These are phyloP conservation scores for Urophycis tenuis DNA, from an alignment of 2,797 vertebrate species.

Conservation along the genomic window DNA sequence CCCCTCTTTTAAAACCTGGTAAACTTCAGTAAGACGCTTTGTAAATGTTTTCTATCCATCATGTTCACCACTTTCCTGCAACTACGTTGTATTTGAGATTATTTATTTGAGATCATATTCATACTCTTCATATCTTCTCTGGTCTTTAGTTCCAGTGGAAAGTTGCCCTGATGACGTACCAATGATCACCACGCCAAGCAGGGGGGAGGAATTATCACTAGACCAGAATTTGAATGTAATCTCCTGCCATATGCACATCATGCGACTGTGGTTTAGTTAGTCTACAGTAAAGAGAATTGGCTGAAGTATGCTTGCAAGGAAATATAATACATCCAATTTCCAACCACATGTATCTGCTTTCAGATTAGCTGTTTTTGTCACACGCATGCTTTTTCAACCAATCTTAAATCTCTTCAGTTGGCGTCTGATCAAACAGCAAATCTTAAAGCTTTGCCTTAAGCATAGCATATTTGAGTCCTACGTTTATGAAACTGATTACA, in stretches of 20 bases:
- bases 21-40: background rate
- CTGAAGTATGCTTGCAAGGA: background rate
- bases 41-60: background rate
- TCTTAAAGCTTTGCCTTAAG: no score
- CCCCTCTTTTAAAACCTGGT: no score
- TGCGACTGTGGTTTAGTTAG: background rate
- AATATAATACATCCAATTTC: background rate
- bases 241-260: background rate
- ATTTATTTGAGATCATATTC: background rate
- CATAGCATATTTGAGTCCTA: no score
- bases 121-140: background rate
- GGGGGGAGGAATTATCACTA: background rate
- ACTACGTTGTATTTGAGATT: no score
- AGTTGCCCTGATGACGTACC: background rate
- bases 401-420: no score
- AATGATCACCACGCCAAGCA: no score
- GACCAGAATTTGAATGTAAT: background rate
- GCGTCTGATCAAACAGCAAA: no score
- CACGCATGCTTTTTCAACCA: no score
- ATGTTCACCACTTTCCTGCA: no score
- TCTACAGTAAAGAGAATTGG: background rate
- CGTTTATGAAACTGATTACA: no score
- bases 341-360: background rate
- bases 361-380: no score
- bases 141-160: background rate